Evolutionary conservation across 92 coral and sea anemone genomes (phyloP).

Genomic region (Pocillopora grandis): DNA sequence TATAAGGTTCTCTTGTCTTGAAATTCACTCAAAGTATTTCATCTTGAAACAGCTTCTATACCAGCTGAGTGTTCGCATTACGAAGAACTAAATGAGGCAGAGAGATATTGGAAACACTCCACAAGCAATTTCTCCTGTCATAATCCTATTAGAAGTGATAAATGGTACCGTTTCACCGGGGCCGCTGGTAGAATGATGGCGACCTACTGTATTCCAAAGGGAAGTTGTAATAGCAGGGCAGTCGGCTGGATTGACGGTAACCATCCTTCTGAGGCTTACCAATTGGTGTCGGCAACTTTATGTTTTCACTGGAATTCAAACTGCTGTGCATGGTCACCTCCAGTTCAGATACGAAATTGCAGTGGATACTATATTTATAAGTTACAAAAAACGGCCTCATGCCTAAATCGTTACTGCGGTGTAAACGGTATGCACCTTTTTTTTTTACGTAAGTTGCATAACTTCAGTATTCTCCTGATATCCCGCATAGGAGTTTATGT

Average conservation of each 20-base stretch:
- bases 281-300: neutral
- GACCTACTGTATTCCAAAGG: neutral
- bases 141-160: neutral
- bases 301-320: neutral
- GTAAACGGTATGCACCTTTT: neutral
- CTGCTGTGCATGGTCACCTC: neutral
- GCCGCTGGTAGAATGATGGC: conserved; percentile 16
- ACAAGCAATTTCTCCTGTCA: no score
- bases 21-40: no score
- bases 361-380: conserved; percentile 9
- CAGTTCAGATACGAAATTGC: neutral
- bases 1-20: no score
- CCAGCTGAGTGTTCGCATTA: neutral
- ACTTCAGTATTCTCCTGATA: no score
- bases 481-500: no score
- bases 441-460: no score
- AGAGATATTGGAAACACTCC: neutral
- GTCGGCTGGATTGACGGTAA: neutral
- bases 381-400: neutral
- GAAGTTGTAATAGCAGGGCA: neutral
- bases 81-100: neutral
- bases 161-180: conserved; percentile 22
- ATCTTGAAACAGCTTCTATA: neutral
- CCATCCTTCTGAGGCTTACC: neutral
- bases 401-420: conserved; percentile 3